Evolutionary conservation across 2,888 invertebrate species (phyloP), one percentile per base, ranked within the genome.

Genomic region (Cheiracanthium punctorium): DNA sequence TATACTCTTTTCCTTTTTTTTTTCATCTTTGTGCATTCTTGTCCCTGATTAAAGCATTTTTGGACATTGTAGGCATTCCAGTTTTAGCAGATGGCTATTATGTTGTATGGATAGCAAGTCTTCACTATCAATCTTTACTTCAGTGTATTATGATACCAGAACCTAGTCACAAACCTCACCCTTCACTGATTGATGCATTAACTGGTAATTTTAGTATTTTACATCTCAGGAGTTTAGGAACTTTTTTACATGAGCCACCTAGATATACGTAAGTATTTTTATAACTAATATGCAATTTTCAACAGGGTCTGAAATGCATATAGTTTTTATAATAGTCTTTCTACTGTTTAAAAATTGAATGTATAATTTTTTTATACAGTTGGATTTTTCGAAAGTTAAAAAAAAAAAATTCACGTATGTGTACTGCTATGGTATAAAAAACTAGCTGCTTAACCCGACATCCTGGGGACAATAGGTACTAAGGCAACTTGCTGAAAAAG

Each of bases 71-170:
- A 87, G 87, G 52, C 43, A 64, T 81, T 58, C 87, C 87, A 14
- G 33, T 87, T 28, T 70, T 76, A 43, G 58, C 76, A 28, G 81
- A 87, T 76, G 87, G 87, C 43, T 87, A 81, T 73, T 87, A 87
- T 32, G 41, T 87, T 32, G 58, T 87, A 20, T 72, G 75, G 17
- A 77, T 87, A 37, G 87, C 81, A 17, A 87, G 87, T 32, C 48
- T 87, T 4, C 87, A 87, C 58, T 87, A 81, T 43, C 87, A 87
- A 67, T 65, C 76, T 14, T n/a, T 81, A 37, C 58, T 87, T n/a
- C 80, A 87, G 29, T 87, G 87, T 20, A 29, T 87, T 17, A 67
- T 80, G 24, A 58, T 87, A 29, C 87, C 87, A 32, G 87, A 87
- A 73, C 87, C 87, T 14, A 74, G 74, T 67, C 20, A 65, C 0